phyloP scores from a whole-genome alignment of 2,888 invertebrate species.

The Epinotia nisella region DNA sequence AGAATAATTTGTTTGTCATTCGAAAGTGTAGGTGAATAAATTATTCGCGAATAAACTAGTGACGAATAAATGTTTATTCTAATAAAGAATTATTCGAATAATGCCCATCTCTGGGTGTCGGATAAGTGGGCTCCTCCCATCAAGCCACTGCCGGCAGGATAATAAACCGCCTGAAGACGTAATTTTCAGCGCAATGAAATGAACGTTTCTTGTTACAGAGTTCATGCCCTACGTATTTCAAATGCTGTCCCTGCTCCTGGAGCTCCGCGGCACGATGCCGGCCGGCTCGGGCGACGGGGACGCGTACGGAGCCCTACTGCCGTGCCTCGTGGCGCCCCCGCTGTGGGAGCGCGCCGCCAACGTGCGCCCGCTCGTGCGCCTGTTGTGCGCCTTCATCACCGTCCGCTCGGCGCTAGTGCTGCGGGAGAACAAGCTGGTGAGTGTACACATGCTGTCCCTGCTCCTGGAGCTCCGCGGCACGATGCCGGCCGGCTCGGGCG shows the following conservation, averaged over 20 bases:
- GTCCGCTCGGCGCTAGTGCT: conserved; percentile 64
- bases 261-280: conserved; percentile 83
- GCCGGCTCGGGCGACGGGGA: conserved; percentile 82
- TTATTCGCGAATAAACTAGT: too few species aligned
- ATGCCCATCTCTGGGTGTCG: too few species aligned
- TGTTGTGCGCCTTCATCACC: conserved; percentile 94
- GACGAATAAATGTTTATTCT: too few species aligned
- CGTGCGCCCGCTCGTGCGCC: conserved; percentile 95
- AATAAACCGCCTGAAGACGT: too few species aligned
- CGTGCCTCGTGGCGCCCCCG: conserved; percentile 94
- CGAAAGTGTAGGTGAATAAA: too few species aligned
- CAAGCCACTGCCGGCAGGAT: too few species aligned
- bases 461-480: conserved; percentile 90
- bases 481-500: conserved; percentile 55
- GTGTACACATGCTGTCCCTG: conserved; percentile 94
- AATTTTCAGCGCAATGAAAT: too few species aligned
- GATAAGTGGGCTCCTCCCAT: too few species aligned
- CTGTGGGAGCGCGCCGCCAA: conserved; percentile 98
- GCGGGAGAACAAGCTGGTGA: conserved; percentile 88
- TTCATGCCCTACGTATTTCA: conserved; percentile 99
- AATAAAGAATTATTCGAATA: too few species aligned
- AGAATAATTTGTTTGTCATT: too few species aligned
- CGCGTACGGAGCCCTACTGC: conserved; percentile 95
- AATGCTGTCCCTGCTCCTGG: conserved; percentile 96
- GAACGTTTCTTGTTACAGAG: conserved; percentile 81